A percentile compares a stretch with the other conserved stretches of the same genome.
These are phyloP conservation scores for Pachyramphus minor DNA, from an alignment of 2,113 vertebrate genomes.

Conservation along the genomic window DNA sequence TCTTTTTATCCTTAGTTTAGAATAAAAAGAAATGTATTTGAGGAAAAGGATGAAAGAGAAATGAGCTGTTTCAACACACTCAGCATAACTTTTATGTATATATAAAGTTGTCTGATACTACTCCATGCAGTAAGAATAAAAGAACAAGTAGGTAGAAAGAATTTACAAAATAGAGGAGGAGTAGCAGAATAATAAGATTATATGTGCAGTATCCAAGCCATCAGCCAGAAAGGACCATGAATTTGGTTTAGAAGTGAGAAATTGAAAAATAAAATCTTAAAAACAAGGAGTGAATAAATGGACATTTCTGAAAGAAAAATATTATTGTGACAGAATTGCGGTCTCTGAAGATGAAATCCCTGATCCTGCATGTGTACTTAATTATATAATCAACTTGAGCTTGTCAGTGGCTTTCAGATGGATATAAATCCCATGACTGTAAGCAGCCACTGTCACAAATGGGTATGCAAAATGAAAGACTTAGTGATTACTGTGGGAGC, in stretches of 20 bases:
- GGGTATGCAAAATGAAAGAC: neutral
- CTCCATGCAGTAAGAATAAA: neutral
- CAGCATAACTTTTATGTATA: neutral
- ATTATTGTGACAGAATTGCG: neutral
- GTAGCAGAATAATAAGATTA: neutral
- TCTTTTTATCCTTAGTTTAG: neutral
- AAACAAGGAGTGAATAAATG: neutral
- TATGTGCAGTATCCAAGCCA: neutral
- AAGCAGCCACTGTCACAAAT: neutral
- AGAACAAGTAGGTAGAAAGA: neutral
- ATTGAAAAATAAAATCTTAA: neutral
- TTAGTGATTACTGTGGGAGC: neutral
- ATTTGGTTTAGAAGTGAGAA: neutral
- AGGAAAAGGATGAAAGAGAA: neutral
- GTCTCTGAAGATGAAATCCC: neutral
- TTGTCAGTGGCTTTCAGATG: neutral
- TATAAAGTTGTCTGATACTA: neutral
- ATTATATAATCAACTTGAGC: neutral
- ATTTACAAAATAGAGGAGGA: neutral
- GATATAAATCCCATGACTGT: neutral
- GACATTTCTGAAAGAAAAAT: neutral
- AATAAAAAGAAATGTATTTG: neutral
- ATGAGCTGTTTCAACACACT: neutral
- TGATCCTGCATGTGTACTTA: neutral
- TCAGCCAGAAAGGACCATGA: neutral